These are phyloP conservation scores for Tautogolabrus adspersus DNA, from an alignment of 2,113 vertebrate genomes.

Conservation along the genomic window DNA sequence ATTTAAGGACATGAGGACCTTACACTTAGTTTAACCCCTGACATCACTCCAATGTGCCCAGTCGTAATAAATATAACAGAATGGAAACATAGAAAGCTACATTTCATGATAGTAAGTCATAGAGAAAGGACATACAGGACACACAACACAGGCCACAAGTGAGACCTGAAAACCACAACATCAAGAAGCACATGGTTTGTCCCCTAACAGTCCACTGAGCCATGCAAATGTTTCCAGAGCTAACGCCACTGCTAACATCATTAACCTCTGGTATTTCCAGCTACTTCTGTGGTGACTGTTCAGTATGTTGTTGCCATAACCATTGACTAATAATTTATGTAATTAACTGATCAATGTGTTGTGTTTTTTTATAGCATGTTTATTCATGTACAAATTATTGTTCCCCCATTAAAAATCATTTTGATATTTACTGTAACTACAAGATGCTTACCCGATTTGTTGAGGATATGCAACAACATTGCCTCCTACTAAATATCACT, in stretches of 20 bases:
- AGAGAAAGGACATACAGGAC: slow-evolving; percentile 20
- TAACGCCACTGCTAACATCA: slow-evolving; percentile 1
- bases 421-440: slow-evolving; percentile 13
- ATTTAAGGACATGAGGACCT: slow-evolving; percentile 68
- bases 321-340: neutral
- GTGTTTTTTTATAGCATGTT: slow-evolving; percentile 11
- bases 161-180: slow-evolving; percentile 56
- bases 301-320: neutral
- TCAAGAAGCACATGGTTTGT: slow-evolving; percentile 30
- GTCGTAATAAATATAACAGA: slow-evolving; percentile 34
- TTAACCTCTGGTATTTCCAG: neutral
- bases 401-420: slow-evolving; percentile 17
- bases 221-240: slow-evolving; percentile 6
- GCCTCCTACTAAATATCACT: slow-evolving; percentile 45
- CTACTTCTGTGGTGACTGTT: neutral
- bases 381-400: slow-evolving; percentile 18
- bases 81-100: slow-evolving; percentile 21
- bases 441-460: slow-evolving; percentile 18
- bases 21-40: slow-evolving; percentile 61
- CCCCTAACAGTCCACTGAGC: slow-evolving; percentile 24
- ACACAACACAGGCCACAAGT: slow-evolving; percentile 33
- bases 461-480: slow-evolving; percentile 26
- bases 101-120: slow-evolving; percentile 13
- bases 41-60: slow-evolving; percentile 37
- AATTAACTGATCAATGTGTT: neutral